Percentiles rank a stretch among this genome's conserved stretches.
phyloP scores from a whole-genome alignment of 2,888 invertebrate species.

The Crocallis elinguaria region DNA sequence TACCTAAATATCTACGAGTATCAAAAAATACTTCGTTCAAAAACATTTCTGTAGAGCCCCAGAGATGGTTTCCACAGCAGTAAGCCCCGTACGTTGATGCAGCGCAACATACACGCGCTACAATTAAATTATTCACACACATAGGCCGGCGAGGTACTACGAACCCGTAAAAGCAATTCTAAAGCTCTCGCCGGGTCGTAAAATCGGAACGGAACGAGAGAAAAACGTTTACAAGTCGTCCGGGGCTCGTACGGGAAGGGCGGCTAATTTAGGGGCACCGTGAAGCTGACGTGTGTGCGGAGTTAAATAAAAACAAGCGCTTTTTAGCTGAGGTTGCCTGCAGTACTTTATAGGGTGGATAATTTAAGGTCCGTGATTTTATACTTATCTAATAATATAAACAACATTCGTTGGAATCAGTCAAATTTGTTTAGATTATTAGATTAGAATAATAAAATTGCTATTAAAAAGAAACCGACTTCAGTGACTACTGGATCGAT shows the following conservation, averaged over 20 bases:
- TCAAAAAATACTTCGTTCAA: not conserved
- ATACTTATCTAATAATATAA: too few species aligned
- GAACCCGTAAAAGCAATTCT: slow-evolving; percentile 69
- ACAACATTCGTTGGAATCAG: too few species aligned
- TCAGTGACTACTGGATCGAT: too few species aligned
- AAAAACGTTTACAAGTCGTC: slow-evolving; percentile 68
- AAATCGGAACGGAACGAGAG: slow-evolving; percentile 67
- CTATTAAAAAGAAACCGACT: too few species aligned
- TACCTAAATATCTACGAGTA: too few species aligned
- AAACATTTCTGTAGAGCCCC: too few species aligned
- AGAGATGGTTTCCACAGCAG: too few species aligned
- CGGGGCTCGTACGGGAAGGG: slow-evolving; percentile 39
- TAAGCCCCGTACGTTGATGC: too few species aligned
- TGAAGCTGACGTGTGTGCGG: slow-evolving; percentile 17
- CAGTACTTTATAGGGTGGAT: not conserved
- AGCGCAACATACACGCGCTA: slow-evolving; percentile 32
- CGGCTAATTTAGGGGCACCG: slow-evolving; percentile 19
- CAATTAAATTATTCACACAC: slow-evolving; percentile 73
- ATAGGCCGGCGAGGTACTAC: slow-evolving; percentile 54
- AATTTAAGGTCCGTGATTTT: not conserved
- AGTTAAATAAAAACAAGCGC: slow-evolving; percentile 19
- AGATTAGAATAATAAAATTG: too few species aligned
- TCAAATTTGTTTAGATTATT: too few species aligned
- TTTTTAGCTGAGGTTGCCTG: slow-evolving; percentile 15
- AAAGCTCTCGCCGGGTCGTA: slow-evolving; percentile 69